Evolutionary conservation across 2,113 vertebrate species (phyloP), one percentile per base, ranked within the genome.

Genomic region (Ochotona princeps): DNA sequence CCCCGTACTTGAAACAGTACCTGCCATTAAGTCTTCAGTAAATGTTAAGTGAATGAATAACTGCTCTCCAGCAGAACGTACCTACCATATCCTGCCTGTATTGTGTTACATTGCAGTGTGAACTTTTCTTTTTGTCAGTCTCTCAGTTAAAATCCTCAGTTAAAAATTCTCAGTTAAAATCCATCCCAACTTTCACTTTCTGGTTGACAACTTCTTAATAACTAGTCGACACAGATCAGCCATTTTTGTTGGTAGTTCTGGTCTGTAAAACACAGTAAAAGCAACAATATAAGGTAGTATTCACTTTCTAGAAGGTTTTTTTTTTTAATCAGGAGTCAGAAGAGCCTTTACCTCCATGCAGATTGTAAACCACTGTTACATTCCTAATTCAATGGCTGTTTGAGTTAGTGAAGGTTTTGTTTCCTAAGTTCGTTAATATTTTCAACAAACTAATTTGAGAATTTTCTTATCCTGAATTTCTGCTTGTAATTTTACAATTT

Each of bases 401-500:
- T 90, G 78, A 94, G 20, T 81, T n/a, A 74, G 57, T 69, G 14
- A 30, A 66, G 7, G 5, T 78, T 85, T 67, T 87, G 30, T 87
- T 88, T 88, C 23, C 66, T 72, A 83, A 79, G 32, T 57, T 44
- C 17, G 35, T 69, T 87, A 26, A 10, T 70, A 78, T 75, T 60
- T 17, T 38, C 47, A 23, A 44, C 9, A 85, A 49, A 70, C 74
- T 72, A 82, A 89, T 25, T 83, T 38, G 35, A 32, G 18, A 32
- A 57, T 75, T 69, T 73, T 88, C 74, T 15, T 20, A 35, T 86
- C 25, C 51, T 76, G 35, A 91, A 85, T 89, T 87, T 69, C 10
- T 87, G 25, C 32, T 81, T 93, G 15, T 32, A 91, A 70, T 89
- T 93, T 82, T 76, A 65, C 51, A 67, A 87, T 63, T 75, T 69